Conservation (phyloP, 2,113 vertebrate genomes). For the Dryoscopus gambensis region DNA sequence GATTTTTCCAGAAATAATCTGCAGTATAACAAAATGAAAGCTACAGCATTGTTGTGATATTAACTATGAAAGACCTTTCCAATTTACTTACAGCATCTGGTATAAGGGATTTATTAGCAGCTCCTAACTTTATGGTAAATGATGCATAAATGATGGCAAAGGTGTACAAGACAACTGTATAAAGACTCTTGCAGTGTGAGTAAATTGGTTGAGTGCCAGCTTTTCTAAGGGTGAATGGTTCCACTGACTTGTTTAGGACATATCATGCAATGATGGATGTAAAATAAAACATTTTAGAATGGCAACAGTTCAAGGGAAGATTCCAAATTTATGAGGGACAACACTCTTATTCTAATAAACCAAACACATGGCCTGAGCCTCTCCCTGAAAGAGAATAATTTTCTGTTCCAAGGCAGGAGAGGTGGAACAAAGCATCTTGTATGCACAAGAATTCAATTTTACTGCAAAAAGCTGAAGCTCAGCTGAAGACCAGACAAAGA, state of each 20-base stretch:
- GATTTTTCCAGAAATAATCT: slow-evolving; percentile 37
- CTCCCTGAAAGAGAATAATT: not conserved
- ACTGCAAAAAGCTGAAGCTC: not conserved
- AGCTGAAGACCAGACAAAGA: not conserved
- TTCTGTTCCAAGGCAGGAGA: not conserved
- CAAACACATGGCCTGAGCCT: not conserved
- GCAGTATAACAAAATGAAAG: slow-evolving; percentile 34
- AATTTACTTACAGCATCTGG: slow-evolving; percentile 34
- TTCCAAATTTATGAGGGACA: slow-evolving; percentile 33
- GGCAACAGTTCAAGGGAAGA: slow-evolving; percentile 26
- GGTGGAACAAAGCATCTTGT: not conserved
- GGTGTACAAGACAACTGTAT: slow-evolving; percentile 52
- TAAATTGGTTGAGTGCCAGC: slow-evolving; percentile 54
- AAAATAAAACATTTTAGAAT: slow-evolving; percentile 43
- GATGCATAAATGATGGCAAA: slow-evolving; percentile 66
- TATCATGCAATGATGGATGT: slow-evolving; percentile 34
- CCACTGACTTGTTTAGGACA: slow-evolving; percentile 44
- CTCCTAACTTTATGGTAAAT: slow-evolving; percentile 57
- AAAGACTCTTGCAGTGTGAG: slow-evolving; percentile 43
- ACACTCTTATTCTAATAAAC: slow-evolving; percentile 25
- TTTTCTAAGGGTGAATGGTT: slow-evolving; percentile 62
- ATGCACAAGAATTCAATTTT: not conserved
- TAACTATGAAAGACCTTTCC: slow-evolving; percentile 52
- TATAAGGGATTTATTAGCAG: slow-evolving; percentile 63
- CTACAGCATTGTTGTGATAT: slow-evolving; percentile 19